These are phyloP conservation scores for Asobara japonica DNA, from an alignment of 1,140 invertebrate species.

Conservation along the genomic window DNA sequence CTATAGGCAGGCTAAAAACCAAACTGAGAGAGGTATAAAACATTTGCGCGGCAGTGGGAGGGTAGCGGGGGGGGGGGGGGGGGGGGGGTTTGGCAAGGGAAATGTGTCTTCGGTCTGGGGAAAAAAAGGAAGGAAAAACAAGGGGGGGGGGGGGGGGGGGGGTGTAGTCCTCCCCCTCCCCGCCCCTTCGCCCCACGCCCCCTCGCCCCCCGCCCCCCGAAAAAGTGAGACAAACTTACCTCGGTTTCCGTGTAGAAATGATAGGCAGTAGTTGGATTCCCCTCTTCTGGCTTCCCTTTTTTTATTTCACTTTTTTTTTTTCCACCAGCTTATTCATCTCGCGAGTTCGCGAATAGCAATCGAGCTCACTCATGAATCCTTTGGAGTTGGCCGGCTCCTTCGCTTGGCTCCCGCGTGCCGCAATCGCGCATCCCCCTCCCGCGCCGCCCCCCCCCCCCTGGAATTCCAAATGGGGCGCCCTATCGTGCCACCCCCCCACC, in stretches of 20 bases:
- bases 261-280: constrained; percentile 55
- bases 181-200: not conserved
- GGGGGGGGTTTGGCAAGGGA: not conserved
- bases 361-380: constrained; percentile 65
- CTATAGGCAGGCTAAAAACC: constrained; percentile 18
- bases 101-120: not conserved
- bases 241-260: constrained; percentile 32
- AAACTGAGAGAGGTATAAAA: constrained; percentile 13
- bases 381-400: constrained; percentile 48
- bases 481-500: not conserved
- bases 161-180: not conserved
- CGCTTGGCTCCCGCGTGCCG: not conserved
- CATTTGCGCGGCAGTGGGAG: not conserved
- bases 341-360: constrained; percentile 59
- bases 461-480: not conserved
- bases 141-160: not conserved
- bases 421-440: constrained; percentile 22
- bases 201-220: not conserved
- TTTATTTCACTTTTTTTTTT: constrained; percentile 9
- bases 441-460: constrained; percentile 32
- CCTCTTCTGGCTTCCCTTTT: constrained; percentile 51
- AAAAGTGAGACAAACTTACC: constrained; percentile 2
- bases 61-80: not conserved
- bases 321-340: not conserved
- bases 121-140: constrained; percentile 1